Base-by-base conservation (phyloP, 2,888 invertebrate genomes). In the Lasioglossum pauxillum region DNA sequence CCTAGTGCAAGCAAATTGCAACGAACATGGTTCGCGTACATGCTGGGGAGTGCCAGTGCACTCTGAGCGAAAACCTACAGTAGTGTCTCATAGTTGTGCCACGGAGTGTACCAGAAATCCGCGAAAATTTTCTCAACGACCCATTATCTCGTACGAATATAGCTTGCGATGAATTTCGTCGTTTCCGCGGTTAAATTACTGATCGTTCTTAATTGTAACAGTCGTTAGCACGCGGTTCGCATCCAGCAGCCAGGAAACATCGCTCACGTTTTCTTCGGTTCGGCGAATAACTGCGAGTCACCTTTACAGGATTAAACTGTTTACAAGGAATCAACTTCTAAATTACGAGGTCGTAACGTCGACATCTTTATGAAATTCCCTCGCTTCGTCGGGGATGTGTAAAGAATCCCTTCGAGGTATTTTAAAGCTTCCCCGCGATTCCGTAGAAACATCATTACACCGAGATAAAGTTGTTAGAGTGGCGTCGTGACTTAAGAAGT, bases 371-470 rank as follows among this genome's bases (percentile, higher is more conserved):
- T 49, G 74, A 69, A 77, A 83, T 84, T 69, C 41, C 41, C n/a
- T n/a, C 23, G 60, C 14, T 82, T 73, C 14, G 41, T n/a, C 27
- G 4, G 72, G 46, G 5, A 23, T 16, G 73, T 69, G 41, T 60
- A 82, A 72, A 76, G 75, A 76, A 73, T 53, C 38, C 64, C 76
- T 46, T 38, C 41, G 38, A 64, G n/a, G 57, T 60, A 74, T 71
- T 78, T 71, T 19, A 76, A 77, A 73, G 14, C 41, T 44, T 31
- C 5, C 8, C 5, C 4, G 49, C 57, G 57, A 78, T 78, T 60
- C 57, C 7, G 78, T 75, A 77, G 67, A 77, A 84, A 75, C 75
- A 78, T 78, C 75, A 72, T 84, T 83, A 84, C 46, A 14, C 14
- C 4, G 60, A 49, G 75, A 75, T 84, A 71, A 77, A 78, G 75